Percentiles rank a stretch among this genome's conserved stretches.
Evolutionary conservation across 2,888 invertebrate species (phyloP).

Genomic region (Drosophila atroscutellata): DNA sequence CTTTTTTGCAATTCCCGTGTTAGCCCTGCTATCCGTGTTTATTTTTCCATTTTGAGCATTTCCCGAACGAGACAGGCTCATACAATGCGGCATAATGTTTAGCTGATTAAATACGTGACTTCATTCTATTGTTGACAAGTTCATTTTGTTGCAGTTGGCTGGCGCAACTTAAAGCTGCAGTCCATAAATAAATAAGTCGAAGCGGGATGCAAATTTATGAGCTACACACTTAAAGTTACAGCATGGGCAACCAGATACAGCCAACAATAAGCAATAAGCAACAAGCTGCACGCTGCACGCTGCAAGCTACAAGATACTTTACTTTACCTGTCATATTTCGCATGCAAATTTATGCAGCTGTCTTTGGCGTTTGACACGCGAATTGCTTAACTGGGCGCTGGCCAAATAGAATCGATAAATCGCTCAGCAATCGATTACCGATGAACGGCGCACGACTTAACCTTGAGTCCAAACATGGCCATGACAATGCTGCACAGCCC

Average conservation of each 20-base stretch:
- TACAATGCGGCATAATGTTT: constrained; percentile 72
- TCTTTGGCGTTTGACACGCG: constrained; percentile 16
- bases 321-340: constrained; percentile 52
- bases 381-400: constrained; percentile 32
- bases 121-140: constrained; percentile 78
- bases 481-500: constrained; percentile 9
- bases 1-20: constrained; percentile 16
- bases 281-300: constrained; percentile 8
- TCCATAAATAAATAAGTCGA: constrained; percentile 31
- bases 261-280: not conserved
- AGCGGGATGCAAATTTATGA: constrained; percentile 8
- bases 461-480: constrained; percentile 20
- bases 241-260: constrained; percentile 7
- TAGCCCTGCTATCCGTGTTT: not conserved
- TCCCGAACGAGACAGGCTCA: constrained; percentile 47
- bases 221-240: not conserved
- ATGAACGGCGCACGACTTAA: constrained; percentile 15
- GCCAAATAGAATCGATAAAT: constrained; percentile 35
- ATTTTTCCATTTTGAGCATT: constrained; percentile 14
- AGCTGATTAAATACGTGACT: constrained; percentile 85
- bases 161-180: constrained; percentile 30
- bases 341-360: constrained; percentile 58
- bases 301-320: constrained; percentile 49
- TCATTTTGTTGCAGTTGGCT: constrained; percentile 53
- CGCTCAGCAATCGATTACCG: constrained; percentile 40